A percentile compares a stretch with the other conserved stretches of the same genome.
Conservation (phyloP, 2,797 vertebrate genomes). For the Leptatherina wallacei region DNA sequence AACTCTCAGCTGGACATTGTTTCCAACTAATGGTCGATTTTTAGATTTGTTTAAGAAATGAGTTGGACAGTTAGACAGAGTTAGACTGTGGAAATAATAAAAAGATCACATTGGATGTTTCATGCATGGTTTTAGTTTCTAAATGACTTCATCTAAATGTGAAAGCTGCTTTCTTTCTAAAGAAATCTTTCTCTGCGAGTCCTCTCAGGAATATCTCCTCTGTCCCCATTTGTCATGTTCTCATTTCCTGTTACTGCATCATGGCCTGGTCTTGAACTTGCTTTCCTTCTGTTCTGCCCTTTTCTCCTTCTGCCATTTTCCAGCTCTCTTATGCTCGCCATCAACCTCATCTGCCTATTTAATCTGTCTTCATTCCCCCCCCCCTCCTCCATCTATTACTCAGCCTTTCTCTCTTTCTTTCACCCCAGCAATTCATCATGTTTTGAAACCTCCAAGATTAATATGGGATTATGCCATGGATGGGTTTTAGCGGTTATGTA, state of each 20-base stretch:
- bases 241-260: constrained; percentile 18
- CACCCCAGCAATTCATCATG: constrained; percentile 53
- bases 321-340: constrained; percentile 12
- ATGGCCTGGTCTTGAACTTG: not conserved
- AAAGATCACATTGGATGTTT: constrained; percentile 17
- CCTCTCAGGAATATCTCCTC: constrained; percentile 16
- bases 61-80: not conserved
- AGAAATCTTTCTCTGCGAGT: constrained; percentile 8
- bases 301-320: constrained; percentile 15
- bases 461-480: constrained; percentile 70
- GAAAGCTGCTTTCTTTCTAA: constrained; percentile 19
- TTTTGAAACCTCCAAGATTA: constrained; percentile 77
- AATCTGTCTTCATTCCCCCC: constrained; percentile 15
- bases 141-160: constrained; percentile 3
- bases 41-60: not conserved
- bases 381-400: not conserved
- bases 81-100: too few relatives aligned
- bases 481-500: constrained; percentile 84
- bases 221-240: constrained; percentile 20
- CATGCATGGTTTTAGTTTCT: constrained; percentile 8
- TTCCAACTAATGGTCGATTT: too few relatives aligned
- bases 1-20: too few relatives aligned
- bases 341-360: constrained; percentile 29
- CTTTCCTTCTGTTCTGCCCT: not conserved
- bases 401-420: constrained; percentile 11